Percentiles rank a stretch among this genome's conserved stretches.
Evolutionary conservation across 1,140 invertebrate species (phyloP).

Genomic region (Aricia agestis): DNA sequence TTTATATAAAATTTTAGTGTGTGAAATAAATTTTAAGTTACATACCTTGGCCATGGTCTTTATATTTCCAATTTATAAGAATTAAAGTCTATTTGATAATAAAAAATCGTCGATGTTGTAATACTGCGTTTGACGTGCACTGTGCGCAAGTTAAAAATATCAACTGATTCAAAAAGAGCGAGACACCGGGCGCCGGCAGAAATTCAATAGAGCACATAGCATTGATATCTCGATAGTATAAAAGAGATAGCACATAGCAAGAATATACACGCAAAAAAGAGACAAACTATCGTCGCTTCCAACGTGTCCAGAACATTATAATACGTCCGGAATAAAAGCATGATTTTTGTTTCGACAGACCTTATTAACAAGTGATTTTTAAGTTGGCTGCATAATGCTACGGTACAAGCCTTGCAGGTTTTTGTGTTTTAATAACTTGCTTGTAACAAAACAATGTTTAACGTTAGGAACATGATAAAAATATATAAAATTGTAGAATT

Average conservation of each 20-base stretch:
- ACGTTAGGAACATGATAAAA: too few species aligned
- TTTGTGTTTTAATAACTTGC: too few species aligned
- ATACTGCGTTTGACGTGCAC: constrained; percentile 37
- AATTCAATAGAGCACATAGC: constrained; percentile 53
- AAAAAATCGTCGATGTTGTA: constrained; percentile 46
- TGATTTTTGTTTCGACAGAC: neutral
- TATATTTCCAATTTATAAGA: constrained; percentile 20
- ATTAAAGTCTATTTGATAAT: constrained; percentile 47
- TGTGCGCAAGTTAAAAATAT: constrained; percentile 56
- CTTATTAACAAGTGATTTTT: neutral
- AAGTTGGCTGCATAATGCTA: too few species aligned
- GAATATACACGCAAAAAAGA: neutral
- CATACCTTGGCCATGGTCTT: constrained; percentile 57
- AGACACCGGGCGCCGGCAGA: constrained; percentile 33
- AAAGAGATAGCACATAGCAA: constrained; percentile 32
- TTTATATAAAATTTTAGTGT: constrained; percentile 13
- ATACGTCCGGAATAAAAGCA: constrained; percentile 6
- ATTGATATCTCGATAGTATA: constrained; percentile 29
- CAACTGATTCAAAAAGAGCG: constrained; percentile 44
- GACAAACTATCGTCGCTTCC: neutral
- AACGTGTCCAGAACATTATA: constrained; percentile 32
- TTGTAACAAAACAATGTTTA: too few species aligned
- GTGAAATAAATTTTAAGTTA: constrained; percentile 16
- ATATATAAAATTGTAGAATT: too few species aligned
- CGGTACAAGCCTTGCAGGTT: too few species aligned